Conservation (phyloP, 2,113 vertebrate genomes). For the Hepsetus odoe region DNA sequence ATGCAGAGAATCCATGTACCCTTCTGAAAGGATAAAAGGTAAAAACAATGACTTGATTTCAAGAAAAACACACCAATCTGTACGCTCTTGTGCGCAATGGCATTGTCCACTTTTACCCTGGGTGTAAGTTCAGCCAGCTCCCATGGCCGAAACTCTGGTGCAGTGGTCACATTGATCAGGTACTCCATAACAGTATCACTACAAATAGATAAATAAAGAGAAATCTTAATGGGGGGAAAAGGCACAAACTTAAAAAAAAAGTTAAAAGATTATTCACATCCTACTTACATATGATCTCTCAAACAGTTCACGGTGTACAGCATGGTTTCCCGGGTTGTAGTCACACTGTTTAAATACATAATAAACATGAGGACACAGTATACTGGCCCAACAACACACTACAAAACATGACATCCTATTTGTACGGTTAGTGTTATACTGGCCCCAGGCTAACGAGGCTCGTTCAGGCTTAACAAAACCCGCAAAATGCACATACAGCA, state of each 20-base stretch:
- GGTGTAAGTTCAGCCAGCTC: constrained; percentile 85
- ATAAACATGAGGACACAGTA: neutral
- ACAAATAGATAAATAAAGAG: neutral
- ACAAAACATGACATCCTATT: neutral
- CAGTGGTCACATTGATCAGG: constrained; percentile 95
- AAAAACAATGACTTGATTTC: neutral
- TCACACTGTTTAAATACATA: constrained; percentile 76
- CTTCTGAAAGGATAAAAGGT: neutral
- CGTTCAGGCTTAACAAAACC: too few relatives aligned
- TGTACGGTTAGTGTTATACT: neutral
- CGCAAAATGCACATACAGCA: too few relatives aligned
- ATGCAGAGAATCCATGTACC: neutral
- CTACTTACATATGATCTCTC: constrained; percentile 88
- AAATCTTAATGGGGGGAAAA: neutral
- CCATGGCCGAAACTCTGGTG: constrained; percentile 92
- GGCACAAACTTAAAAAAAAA: neutral
- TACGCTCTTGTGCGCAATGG: constrained; percentile 79
- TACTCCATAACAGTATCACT: constrained; percentile 98
- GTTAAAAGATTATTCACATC: neutral
- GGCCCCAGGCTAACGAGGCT: neutral
- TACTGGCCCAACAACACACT: neutral
- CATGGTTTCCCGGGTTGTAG: constrained; percentile 88
- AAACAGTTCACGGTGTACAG: constrained; percentile 88
- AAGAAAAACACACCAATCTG: constrained; percentile 79
- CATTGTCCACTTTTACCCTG: constrained; percentile 82